Percentiles rank a stretch among this genome's conserved stretches.
Conservation (phyloP, 2,888 invertebrate genomes). For the Xylota segnis region DNA sequence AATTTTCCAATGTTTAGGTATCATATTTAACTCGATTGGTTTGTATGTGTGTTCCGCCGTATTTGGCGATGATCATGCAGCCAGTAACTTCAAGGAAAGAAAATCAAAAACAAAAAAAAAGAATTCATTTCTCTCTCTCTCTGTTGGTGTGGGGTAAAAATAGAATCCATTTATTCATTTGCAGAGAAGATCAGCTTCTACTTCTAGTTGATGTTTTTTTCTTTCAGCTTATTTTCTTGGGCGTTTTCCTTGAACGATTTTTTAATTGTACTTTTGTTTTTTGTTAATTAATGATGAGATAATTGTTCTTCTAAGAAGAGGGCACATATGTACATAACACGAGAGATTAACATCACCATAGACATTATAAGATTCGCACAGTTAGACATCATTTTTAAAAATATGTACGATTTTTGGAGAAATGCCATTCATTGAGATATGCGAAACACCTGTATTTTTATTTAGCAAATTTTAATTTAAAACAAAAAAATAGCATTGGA, state of each 20-base stretch:
- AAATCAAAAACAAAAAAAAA: slow-evolving; percentile 36
- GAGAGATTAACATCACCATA: slow-evolving; percentile 9
- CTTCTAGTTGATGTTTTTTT: slow-evolving; percentile 11
- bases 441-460: slow-evolving; percentile 46
- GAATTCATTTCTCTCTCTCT: slow-evolving; percentile 37
- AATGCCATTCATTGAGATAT: slow-evolving; percentile 23
- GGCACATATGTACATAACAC: slow-evolving; percentile 28
- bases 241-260: slow-evolving; percentile 71
- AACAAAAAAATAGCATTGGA: slow-evolving; percentile 16
- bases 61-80: slow-evolving; percentile 75
- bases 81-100: slow-evolving; percentile 41
- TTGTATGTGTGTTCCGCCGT: slow-evolving; percentile 66
- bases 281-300: slow-evolving; percentile 73
- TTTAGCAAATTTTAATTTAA: slow-evolving; percentile 21
- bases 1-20: slow-evolving; percentile 72
- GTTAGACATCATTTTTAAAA: background rate
- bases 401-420: slow-evolving; percentile 26
- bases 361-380: slow-evolving; percentile 4
- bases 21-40: slow-evolving; percentile 56
- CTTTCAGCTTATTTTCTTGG: slow-evolving; percentile 59
- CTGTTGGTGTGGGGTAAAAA: slow-evolving; percentile 51
- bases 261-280: slow-evolving; percentile 18
- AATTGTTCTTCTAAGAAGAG: slow-evolving; percentile 48
- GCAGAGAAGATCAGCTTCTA: slow-evolving; percentile 38
- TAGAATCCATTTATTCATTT: slow-evolving; percentile 63